Base-by-base conservation (phyloP, 2,888 invertebrate species). In the Xiphydria camelus region DNA sequence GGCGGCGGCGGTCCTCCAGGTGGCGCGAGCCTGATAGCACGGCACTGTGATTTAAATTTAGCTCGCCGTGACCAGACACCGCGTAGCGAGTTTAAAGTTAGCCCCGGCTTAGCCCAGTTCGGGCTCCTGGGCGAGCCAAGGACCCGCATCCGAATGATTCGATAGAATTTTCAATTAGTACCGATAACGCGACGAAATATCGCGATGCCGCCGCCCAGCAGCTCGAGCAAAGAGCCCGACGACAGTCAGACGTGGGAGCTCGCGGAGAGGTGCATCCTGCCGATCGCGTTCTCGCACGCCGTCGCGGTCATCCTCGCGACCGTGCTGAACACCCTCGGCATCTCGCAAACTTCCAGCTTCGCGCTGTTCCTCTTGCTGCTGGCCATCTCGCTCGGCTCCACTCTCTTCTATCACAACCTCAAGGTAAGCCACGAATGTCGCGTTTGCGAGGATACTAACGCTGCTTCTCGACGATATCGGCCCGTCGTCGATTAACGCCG, bases 401-500 rank as follows among this genome's bases (percentile, higher is more conserved):
- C 90, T 6, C 80, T 90, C 75, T 91, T 90, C 76, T 91, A 90
- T 76, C 90, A 90, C 67, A 90, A 89, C 68, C 79, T 91, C 36
- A 89, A 89, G 87, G 91, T 89, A 78, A 81, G 79, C 72, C n/a
- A 20, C 4, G 14, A 14, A 17, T 6, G 34, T 15, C 18, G 6
- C 18, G 23, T 23, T 23, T n/a, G 23, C 23, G n/a, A n/a, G 6
- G 23, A 23, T 6, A 23, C 7, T 7, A 23, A n/a, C 23, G 23
- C n/a, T n/a, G n/a, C n/a, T n/a, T n/a, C n/a, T n/a, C n/a, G n/a
- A n/a, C n/a, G n/a, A n/a, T n/a, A n/a, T n/a, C n/a, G n/a, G n/a
- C n/a, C n/a, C n/a, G n/a, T n/a, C n/a, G n/a, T n/a, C n/a, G n/a
- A n/a, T n/a, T n/a, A n/a, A n/a, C n/a, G n/a, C n/a, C n/a, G n/a